These are phyloP conservation scores for Perccottus glenii DNA, from an alignment of 2,113 vertebrate species.

Conservation along the genomic window DNA sequence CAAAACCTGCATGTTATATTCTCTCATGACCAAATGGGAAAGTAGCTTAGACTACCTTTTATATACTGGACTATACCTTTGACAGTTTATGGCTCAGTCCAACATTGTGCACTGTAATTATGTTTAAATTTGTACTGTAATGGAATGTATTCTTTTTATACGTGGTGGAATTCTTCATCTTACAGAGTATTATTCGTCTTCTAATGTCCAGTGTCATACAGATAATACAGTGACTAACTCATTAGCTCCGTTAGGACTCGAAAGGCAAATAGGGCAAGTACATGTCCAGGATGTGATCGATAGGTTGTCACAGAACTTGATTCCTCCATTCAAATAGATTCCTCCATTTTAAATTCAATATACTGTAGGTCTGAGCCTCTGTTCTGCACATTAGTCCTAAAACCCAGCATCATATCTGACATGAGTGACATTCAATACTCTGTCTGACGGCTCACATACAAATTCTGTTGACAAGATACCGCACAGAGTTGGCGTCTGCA, in stretches of 20 bases:
- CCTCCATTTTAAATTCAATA: slow-evolving; percentile 40
- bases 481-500: slow-evolving; percentile 34
- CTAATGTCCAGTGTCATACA: slow-evolving; percentile 48
- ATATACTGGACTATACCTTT: too few species aligned
- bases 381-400: slow-evolving; percentile 38
- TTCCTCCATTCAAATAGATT: slow-evolving; percentile 37
- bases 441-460: slow-evolving; percentile 38
- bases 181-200: slow-evolving; percentile 22
- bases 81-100: too few species aligned
- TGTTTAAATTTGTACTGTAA: slow-evolving; percentile 5
- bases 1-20: too few species aligned
- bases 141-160: slow-evolving; percentile 50
- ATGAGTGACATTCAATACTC: slow-evolving; percentile 46
- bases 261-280: slow-evolving; percentile 41
- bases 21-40: too few species aligned
- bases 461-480: slow-evolving; percentile 41
- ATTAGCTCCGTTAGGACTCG: slow-evolving; percentile 28
- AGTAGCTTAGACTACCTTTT: too few species aligned
- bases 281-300: slow-evolving; percentile 18
- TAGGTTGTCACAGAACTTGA: slow-evolving; percentile 37
- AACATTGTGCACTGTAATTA: too few species aligned
- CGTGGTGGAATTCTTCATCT: slow-evolving; percentile 50
- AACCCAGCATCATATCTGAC: slow-evolving; percentile 21
- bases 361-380: neutral
- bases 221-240: slow-evolving; percentile 32